These are phyloP conservation scores for Cryptotermes secundus DNA, from an alignment of 1,140 invertebrate genomes.

Conservation along the genomic window DNA sequence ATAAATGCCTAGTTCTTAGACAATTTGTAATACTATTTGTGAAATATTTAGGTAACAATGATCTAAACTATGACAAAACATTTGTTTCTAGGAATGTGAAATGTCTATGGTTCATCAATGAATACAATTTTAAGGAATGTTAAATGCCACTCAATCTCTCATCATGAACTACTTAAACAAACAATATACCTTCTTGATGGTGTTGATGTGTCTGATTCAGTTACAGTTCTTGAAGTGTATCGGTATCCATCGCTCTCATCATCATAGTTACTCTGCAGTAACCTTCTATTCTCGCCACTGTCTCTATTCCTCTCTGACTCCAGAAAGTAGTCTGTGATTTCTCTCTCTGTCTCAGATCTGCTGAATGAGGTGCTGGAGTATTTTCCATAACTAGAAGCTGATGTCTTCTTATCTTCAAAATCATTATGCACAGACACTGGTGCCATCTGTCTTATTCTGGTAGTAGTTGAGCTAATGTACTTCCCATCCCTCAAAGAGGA, in stretches of 20 bases:
- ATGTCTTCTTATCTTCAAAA: slow-evolving; percentile 11
- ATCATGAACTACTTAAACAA: background rate
- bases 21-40: no score
- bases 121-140: no score
- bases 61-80: no score
- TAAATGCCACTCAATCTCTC: no score
- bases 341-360: background rate
- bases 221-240: background rate
- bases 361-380: background rate
- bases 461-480: background rate
- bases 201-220: background rate
- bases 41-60: no score
- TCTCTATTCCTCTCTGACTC: background rate
- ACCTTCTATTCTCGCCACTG: background rate
- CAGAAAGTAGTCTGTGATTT: background rate
- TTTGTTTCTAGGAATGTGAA: no score
- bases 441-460: background rate
- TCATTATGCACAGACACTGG: background rate
- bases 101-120: no score
- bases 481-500: background rate
- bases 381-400: background rate
- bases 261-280: background rate
- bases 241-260: background rate
- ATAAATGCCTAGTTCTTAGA: no score
- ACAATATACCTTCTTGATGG: background rate